A percentile compares a stretch with the other conserved stretches of the same genome.
These are phyloP conservation scores for Excalfactoria chinensis DNA, from an alignment of 2,113 vertebrate species.

Conservation along the genomic window DNA sequence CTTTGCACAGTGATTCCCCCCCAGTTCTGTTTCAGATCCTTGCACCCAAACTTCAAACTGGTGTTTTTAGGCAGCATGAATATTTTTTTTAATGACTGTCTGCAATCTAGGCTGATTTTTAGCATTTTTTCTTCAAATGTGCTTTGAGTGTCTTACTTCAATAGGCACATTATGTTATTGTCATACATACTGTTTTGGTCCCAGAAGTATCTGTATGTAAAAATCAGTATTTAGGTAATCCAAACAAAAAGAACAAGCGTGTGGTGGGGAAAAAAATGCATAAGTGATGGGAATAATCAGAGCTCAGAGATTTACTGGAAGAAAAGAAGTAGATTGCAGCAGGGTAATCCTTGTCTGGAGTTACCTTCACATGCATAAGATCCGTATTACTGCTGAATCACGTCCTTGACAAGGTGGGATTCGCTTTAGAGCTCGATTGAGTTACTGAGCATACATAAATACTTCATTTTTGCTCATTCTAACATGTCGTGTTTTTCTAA, in stretches of 20 bases:
- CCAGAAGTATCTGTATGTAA: background rate
- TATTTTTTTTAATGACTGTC: background rate
- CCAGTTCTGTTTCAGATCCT: background rate
- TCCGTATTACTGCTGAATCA: background rate
- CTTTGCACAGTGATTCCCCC: background rate
- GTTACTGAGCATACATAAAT: slow-evolving; percentile 4
- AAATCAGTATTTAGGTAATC: background rate
- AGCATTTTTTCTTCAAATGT: background rate
- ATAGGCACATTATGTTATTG: background rate
- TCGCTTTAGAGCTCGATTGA: slow-evolving; percentile 31
- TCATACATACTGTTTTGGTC: background rate
- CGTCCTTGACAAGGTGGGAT: background rate
- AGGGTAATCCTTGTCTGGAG: background rate
- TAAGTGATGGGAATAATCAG: background rate
- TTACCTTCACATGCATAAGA: background rate
- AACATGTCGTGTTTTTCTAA: slow-evolving; percentile 74
- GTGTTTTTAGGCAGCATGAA: background rate
- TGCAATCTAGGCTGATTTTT: background rate
- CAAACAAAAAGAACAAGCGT: background rate
- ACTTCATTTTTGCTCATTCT: slow-evolving; percentile 53
- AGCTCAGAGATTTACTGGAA: background rate
- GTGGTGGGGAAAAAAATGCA: background rate
- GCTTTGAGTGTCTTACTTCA: background rate
- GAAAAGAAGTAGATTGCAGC: background rate
- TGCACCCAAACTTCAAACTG: background rate